Percentiles rank a stretch among this genome's conserved stretches.
Conservation (phyloP, 1,140 invertebrate species). For the Pomacea maculata region DNA sequence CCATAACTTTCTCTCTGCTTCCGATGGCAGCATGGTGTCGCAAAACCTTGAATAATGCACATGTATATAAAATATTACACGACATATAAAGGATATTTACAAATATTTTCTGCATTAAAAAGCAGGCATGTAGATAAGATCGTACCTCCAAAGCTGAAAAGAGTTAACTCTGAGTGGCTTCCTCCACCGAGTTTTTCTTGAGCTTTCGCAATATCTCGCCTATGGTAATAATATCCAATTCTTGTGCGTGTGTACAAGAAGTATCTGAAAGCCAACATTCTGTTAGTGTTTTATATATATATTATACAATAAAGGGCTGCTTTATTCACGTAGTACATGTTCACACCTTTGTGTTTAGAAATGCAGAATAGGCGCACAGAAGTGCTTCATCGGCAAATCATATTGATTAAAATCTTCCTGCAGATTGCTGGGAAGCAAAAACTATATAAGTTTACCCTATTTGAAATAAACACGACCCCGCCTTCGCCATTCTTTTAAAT, state of each 20-base stretch:
- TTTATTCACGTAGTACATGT: background rate
- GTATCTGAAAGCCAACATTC: slow-evolving; percentile 40
- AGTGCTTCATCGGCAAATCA: no score
- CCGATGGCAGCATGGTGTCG: no score
- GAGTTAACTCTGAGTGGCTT: slow-evolving; percentile 39
- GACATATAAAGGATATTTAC: background rate
- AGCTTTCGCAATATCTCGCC: slow-evolving; percentile 47
- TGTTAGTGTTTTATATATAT: background rate
- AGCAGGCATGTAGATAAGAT: background rate
- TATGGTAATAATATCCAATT: slow-evolving; percentile 52
- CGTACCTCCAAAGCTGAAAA: slow-evolving; percentile 43
- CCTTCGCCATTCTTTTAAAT: slow-evolving; percentile 27
- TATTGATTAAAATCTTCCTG: no score
- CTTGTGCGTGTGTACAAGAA: slow-evolving; percentile 51
- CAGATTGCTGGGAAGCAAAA: background rate
- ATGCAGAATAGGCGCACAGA: background rate
- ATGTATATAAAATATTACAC: no score
- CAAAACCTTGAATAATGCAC: no score
- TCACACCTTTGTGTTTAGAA: background rate
- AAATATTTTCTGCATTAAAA: background rate
- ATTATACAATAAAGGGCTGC: background rate
- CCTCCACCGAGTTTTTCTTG: slow-evolving; percentile 43
- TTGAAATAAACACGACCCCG: slow-evolving; percentile 36
- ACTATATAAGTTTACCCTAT: slow-evolving; percentile 29
- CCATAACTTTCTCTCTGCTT: no score